phyloP scores from a whole-genome alignment of 2,113 vertebrate genomes.

The Alouatta palliata region DNA sequence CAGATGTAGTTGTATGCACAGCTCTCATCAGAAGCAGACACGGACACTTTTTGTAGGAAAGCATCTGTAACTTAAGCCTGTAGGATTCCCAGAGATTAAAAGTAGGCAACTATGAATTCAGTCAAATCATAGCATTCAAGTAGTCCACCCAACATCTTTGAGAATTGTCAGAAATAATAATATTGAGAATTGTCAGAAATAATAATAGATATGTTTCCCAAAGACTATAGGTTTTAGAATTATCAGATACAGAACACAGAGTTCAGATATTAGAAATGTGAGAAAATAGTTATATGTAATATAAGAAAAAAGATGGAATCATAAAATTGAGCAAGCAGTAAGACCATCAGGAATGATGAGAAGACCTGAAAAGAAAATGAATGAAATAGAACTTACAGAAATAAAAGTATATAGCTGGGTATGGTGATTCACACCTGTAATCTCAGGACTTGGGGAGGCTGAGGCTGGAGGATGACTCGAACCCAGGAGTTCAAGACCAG shows the following conservation, averaged over 20 bases:
- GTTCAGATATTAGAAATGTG: neutral
- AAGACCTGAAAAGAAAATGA: neutral
- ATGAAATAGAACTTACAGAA: neutral
- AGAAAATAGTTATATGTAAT: neutral
- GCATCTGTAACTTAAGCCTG: neutral
- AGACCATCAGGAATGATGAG: neutral
- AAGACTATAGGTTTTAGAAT: neutral
- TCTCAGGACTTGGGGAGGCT: too few species aligned
- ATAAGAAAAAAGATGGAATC: neutral
- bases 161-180: neutral
- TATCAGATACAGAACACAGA: neutral
- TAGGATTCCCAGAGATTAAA: neutral
- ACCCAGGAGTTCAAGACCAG: too few species aligned
- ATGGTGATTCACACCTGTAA: too few species aligned
- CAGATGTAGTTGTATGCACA: neutral
- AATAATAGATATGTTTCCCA: too few species aligned
- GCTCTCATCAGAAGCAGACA: neutral
- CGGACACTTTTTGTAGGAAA: neutral
- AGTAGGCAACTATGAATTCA: neutral
- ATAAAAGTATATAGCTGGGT: neutral
- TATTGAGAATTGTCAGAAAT: too few species aligned
- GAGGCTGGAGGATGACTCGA: too few species aligned
- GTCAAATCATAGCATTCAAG: neutral
- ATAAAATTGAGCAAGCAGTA: neutral
- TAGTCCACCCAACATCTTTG: neutral